phyloP scores from a whole-genome alignment of 2,888 invertebrate species.

The Clistopyga incitator region DNA sequence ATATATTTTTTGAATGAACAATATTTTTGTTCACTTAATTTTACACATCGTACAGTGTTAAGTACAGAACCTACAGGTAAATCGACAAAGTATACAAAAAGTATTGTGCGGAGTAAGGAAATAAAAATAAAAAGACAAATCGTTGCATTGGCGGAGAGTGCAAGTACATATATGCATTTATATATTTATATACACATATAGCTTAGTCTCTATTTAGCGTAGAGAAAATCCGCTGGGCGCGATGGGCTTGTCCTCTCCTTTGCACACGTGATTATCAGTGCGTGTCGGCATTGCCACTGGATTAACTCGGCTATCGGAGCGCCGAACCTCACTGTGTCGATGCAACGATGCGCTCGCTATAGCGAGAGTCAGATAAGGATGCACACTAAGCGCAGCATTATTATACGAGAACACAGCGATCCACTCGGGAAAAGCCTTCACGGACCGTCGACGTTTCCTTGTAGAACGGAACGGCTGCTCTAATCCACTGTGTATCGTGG shows the following conservation, averaged over 20 bases:
- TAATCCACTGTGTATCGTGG: conserved; percentile 35
- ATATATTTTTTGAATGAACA: too few relatives aligned
- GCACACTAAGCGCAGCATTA: conserved; percentile 16
- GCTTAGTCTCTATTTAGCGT: conserved; percentile 40
- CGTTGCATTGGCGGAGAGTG: too few relatives aligned
- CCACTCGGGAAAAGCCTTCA: conserved; percentile 56
- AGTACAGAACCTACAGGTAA: too few relatives aligned
- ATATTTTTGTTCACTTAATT: too few relatives aligned
- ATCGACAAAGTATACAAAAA: too few relatives aligned
- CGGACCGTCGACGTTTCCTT: conserved; percentile 66
- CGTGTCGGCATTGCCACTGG: conserved; percentile 73
- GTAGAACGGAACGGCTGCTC: conserved; percentile 66
- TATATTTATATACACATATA: background rate
- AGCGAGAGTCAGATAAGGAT: conserved; percentile 48
- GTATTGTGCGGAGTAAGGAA: too few relatives aligned
- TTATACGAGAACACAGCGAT: conserved; percentile 4
- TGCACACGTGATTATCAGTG: conserved; percentile 72
- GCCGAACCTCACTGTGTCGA: conserved; percentile 39
- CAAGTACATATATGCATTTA: background rate
- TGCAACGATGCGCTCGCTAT: conserved; percentile 38
- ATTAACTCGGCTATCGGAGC: conserved; percentile 60
- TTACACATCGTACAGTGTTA: too few relatives aligned
- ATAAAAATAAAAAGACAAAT: too few relatives aligned
- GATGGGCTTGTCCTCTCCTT: background rate
- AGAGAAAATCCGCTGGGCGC: conserved; percentile 46